Evolutionary conservation across 2,113 vertebrate species (phyloP).

Genomic region (Pogona vitticeps): DNA sequence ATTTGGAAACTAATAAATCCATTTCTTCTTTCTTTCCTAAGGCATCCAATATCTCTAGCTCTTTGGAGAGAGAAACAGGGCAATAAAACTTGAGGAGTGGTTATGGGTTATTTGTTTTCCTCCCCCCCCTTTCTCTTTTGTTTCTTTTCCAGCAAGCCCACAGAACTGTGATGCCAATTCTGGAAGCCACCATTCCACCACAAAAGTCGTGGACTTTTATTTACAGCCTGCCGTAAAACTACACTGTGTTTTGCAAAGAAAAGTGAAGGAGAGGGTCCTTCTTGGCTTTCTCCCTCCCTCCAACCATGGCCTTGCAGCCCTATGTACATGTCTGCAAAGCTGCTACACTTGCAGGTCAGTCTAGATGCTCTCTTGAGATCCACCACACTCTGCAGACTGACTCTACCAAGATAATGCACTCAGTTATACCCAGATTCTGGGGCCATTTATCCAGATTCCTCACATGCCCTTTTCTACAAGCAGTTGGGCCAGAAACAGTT

Average conservation of each 20-base stretch:
- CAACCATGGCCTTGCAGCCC: background rate
- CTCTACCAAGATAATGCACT: background rate
- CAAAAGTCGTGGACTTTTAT: background rate
- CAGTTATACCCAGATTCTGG: no score
- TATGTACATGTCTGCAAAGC: background rate
- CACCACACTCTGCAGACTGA: background rate
- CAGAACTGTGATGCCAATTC: conserved; percentile 3
- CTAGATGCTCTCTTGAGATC: background rate
- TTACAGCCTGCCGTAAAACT: conserved; percentile 7
- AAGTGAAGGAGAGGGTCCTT: background rate
- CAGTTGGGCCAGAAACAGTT: no score
- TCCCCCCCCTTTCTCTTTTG: background rate
- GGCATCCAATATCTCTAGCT: background rate
- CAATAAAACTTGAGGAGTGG: background rate
- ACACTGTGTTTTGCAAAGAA: background rate
- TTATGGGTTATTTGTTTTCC: conserved; percentile 6
- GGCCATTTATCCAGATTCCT: no score
- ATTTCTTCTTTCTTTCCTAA: background rate
- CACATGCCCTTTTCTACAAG: no score
- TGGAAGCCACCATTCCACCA: background rate
- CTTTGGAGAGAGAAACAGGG: background rate
- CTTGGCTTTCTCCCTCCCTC: background rate
- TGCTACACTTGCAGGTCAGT: background rate
- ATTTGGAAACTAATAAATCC: background rate
- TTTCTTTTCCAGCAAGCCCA: conserved; percentile 7